Evolutionary conservation across 2,888 invertebrate species (phyloP), one percentile per base, ranked within the genome.

Genomic region (Griposia aprilina): DNA sequence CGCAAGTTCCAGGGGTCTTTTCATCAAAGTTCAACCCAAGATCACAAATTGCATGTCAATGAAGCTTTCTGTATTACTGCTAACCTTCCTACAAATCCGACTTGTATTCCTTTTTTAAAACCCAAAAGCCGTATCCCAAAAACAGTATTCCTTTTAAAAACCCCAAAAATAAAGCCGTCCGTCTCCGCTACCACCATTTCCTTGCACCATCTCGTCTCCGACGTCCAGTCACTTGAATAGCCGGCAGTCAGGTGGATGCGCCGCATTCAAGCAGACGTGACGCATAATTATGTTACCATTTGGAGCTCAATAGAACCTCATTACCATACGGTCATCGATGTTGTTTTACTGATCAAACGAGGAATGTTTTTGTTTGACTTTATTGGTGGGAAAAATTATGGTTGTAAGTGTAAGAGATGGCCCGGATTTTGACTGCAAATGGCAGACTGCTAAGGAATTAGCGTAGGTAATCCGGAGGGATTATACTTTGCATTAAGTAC

Each of bases 281-380:
- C 90, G 93, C 93, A 94, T 94, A 94, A 94, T 94, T 93, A 93
- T 91, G 87, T 90, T 89, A 91, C 92, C 90, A 92, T 90, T 91
- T 90, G 90, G 88, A 84, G 90, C 82, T 91, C 92, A 93, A 93
- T 91, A 90, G 90, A 83, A 85, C 83, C 86, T 88, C 92, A 93
- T 94, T 94, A 93, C 90, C 93, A 93, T 94, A 93, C 82, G 87
- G 87, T 89, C 85, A 87, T 83, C 83, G 82, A 81, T 81, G 81
- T 71, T 85, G 74, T 78, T 82, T 83, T 74, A 67, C 77, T 74
- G 76, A 74, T 75, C 73, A 76, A 70, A 83, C 70, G 59, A 73
- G 59, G 81, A 78, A 78, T 84, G 76, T 79, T 86, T 84, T 83
- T 76, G 79, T 79, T 79, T 70, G 26, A 74, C 66, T 65, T 76